These are phyloP conservation scores for Papilio glaucus DNA, from an alignment of 1,140 invertebrate genomes.

Conservation along the genomic window DNA sequence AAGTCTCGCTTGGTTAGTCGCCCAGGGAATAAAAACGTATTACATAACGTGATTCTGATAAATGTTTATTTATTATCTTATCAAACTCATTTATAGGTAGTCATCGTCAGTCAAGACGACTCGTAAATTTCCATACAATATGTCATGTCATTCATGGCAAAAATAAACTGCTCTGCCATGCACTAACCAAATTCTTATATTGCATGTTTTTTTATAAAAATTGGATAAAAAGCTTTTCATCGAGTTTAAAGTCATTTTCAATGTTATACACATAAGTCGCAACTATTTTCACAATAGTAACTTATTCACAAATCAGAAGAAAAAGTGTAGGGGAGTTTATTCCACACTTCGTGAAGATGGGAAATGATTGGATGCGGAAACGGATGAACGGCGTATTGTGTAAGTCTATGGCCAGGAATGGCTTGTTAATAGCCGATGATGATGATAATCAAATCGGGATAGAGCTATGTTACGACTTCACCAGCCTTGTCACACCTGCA, in stretches of 20 bases:
- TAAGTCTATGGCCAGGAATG: too few relatives aligned
- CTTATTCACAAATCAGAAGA: too few relatives aligned
- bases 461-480: background rate
- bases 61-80: conserved; percentile 14
- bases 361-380: too few relatives aligned
- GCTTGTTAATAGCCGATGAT: too few relatives aligned
- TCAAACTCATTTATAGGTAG: conserved; percentile 3
- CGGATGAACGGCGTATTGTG: too few relatives aligned
- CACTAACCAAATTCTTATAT: background rate
- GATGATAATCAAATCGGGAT: too few relatives aligned
- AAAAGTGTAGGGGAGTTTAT: too few relatives aligned
- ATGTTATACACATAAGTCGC: too few relatives aligned
- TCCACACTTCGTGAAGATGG: too few relatives aligned
- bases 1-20: background rate
- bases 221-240: background rate
- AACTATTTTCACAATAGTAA: too few relatives aligned
- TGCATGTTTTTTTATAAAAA: background rate
- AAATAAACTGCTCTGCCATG: background rate
- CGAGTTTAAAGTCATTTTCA: too few relatives aligned
- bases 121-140: conserved; percentile 16
- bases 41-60: background rate
- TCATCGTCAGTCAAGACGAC: background rate
- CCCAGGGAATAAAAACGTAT: background rate
- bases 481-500: too few relatives aligned
- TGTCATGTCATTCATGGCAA: background rate